phyloP scores from a whole-genome alignment of 2,113 vertebrate species.

The Aldabrachelys gigantea region DNA sequence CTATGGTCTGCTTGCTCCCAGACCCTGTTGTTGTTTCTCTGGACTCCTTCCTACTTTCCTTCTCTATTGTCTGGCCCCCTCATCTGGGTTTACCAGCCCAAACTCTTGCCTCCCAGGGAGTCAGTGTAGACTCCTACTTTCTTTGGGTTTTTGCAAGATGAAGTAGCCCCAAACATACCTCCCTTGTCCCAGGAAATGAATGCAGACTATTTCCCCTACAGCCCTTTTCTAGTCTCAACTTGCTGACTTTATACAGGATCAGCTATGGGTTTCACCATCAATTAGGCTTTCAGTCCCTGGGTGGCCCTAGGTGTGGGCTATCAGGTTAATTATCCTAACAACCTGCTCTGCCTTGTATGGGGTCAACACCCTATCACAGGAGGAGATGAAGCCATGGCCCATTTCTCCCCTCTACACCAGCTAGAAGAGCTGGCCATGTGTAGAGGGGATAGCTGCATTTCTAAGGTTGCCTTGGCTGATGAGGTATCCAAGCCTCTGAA shows the following conservation, averaged over 20 bases:
- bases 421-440: fast-evolving
- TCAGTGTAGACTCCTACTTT: neutral
- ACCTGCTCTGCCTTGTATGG: neutral
- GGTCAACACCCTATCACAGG: fast-evolving
- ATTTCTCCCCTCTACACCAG: neutral
- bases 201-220: neutral
- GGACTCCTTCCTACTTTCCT: neutral
- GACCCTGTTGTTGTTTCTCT: neutral
- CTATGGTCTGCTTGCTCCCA: neutral
- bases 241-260: neutral
- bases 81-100: neutral
- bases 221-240: neutral
- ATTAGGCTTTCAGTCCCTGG: neutral
- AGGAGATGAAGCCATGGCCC: neutral
- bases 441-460: neutral
- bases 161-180: neutral
- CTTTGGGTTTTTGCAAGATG: neutral
- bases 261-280: neutral
- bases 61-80: neutral
- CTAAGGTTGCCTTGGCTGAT: neutral
- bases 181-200: neutral
- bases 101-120: neutral
- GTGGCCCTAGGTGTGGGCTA: neutral
- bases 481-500: neutral
- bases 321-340: neutral